Evolutionary conservation across 2,888 invertebrate species (phyloP).

Genomic region (Drymonia ruficornis): DNA sequence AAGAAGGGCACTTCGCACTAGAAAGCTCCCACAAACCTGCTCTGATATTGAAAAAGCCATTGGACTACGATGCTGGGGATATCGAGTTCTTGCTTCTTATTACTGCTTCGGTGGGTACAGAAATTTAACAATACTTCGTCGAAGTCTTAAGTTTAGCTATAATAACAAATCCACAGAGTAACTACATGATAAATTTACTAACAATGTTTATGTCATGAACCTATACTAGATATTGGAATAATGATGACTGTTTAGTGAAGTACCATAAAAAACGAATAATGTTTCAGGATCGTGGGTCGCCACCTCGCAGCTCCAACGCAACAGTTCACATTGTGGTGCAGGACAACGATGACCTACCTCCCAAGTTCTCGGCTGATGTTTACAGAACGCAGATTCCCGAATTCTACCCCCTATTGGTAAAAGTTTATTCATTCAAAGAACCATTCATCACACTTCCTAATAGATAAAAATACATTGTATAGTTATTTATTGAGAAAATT

Average conservation of each 20-base stretch:
- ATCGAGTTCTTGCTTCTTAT: conserved; percentile 89
- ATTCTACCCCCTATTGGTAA: conserved; percentile 91
- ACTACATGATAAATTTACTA: no score
- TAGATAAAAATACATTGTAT: not conserved
- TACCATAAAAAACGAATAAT: not conserved
- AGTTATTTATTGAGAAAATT: not conserved
- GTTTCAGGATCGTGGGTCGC: conserved; percentile 91
- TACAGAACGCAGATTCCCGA: conserved; percentile 93
- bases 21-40: conserved; percentile 92
- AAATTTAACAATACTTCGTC: no score
- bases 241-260: not conserved
- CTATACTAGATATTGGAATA: no score
- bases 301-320: conserved; percentile 89
- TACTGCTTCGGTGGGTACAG: conserved; percentile 88
- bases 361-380: conserved; percentile 92
- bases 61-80: conserved; percentile 93
- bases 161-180: no score
- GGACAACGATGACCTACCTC: conserved; percentile 93
- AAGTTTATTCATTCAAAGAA: conserved; percentile 38
- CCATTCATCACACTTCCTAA: no score
- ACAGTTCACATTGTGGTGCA: conserved; percentile 89
- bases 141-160: no score
- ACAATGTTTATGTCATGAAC: no score
- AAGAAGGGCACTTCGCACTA: conserved; percentile 90
- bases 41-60: conserved; percentile 88